Percentiles rank a stretch among this genome's conserved stretches.
Conservation (phyloP, 2,888 invertebrate genomes). For the Chloroclystis v-ata region DNA sequence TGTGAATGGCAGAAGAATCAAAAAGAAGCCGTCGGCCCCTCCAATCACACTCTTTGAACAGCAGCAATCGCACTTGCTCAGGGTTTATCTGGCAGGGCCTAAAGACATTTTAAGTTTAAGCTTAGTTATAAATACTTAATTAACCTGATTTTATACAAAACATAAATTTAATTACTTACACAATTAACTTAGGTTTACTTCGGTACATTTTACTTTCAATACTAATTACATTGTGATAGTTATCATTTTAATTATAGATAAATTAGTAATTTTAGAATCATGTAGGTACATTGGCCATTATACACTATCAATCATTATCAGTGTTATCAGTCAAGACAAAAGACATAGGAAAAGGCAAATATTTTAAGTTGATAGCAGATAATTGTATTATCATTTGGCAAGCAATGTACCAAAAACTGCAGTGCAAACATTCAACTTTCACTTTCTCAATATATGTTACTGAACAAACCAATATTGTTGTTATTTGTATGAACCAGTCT, state of each 20-base stretch:
- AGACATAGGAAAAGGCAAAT: constrained; percentile 2
- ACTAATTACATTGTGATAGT: too few species aligned
- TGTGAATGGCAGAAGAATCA: constrained; percentile 85
- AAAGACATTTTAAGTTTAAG: too few species aligned
- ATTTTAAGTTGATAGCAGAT: too few species aligned
- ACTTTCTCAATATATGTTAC: constrained; percentile 18
- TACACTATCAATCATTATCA: neutral
- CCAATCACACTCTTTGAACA: constrained; percentile 92
- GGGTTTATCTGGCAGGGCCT: constrained; percentile 81
- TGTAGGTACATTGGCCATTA: neutral
- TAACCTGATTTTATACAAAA: too few species aligned
- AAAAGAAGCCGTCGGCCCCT: constrained; percentile 88
- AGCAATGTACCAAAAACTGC: neutral
- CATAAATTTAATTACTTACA: neutral
- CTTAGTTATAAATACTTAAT: too few species aligned
- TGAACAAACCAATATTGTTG: too few species aligned
- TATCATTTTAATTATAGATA: too few species aligned
- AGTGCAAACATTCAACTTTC: constrained; percentile 41
- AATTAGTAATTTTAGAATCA: too few species aligned
- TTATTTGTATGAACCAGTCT: neutral
- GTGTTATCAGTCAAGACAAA: neutral
- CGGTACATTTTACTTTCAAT: too few species aligned
- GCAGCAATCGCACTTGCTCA: constrained; percentile 87
- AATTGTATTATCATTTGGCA: too few species aligned
- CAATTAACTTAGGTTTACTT: neutral